These are phyloP conservation scores for Euthynnus affinis DNA, from an alignment of 2,797 vertebrate genomes.

Conservation along the genomic window DNA sequence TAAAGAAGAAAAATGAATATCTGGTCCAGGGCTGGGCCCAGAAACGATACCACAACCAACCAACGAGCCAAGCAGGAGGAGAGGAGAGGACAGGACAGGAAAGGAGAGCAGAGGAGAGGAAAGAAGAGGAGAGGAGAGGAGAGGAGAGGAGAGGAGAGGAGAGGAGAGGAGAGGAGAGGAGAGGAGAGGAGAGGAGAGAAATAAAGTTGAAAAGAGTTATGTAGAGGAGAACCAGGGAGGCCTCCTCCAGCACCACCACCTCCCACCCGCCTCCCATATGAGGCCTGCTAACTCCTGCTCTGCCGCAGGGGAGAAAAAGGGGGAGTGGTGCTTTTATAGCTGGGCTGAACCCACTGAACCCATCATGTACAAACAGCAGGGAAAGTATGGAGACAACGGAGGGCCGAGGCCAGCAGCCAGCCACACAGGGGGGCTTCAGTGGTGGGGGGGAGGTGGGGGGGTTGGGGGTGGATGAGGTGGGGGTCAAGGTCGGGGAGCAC, in stretches of 20 bases:
- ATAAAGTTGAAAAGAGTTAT: slow-evolving; percentile 20
- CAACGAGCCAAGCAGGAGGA: slow-evolving; percentile 46
- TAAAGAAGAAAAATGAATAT: slow-evolving; percentile 85
- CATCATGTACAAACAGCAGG: slow-evolving; percentile 70
- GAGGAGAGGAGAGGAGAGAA: not conserved
- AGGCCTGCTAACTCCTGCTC: slow-evolving; percentile 65
- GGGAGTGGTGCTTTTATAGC: slow-evolving; percentile 74
- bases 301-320: slow-evolving; percentile 57
- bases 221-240: slow-evolving; percentile 56
- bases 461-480: not conserved
- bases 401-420: slow-evolving; percentile 45
- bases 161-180: slow-evolving; percentile 16
- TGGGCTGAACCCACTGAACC: slow-evolving; percentile 79
- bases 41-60: slow-evolving; percentile 70
- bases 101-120: slow-evolving; percentile 17
- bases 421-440: slow-evolving; percentile 40
- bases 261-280: slow-evolving; percentile 48
- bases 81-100: slow-evolving; percentile 19
- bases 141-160: not conserved
- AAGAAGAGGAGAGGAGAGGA: slow-evolving; percentile 7
- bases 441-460: slow-evolving; percentile 17
- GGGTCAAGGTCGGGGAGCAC: slow-evolving; percentile 18
- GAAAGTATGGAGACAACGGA: slow-evolving; percentile 62
- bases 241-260: slow-evolving; percentile 31
- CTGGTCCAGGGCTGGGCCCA: slow-evolving; percentile 77